phyloP scores from a whole-genome alignment of 37 sponge, comb jelly and placozoan species.

The Lycopodina hypogea region DNA sequence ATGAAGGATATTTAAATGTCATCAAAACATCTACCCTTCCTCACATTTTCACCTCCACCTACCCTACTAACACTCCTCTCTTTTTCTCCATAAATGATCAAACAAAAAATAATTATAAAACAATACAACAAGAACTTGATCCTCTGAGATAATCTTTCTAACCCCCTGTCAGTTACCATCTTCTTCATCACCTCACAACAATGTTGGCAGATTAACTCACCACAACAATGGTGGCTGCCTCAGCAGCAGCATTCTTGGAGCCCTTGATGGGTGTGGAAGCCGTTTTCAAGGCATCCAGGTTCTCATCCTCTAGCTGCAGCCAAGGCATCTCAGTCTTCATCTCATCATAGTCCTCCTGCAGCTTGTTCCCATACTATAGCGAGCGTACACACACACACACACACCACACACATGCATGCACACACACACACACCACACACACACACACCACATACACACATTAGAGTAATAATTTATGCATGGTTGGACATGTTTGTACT shows the following conservation, averaged over 20 bases:
- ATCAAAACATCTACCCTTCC: neutral
- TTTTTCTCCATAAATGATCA: neutral
- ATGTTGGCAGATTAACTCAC: neutral
- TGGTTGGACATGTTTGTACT: too few species aligned
- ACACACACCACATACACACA: too few species aligned
- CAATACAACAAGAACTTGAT: too few species aligned
- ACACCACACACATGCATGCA: too few species aligned
- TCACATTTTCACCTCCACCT: neutral
- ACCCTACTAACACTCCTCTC: neutral
- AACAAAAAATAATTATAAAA: too few species aligned
- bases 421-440: too few species aligned
- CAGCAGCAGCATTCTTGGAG: neutral
- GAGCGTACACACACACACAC: too few species aligned
- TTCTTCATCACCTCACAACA: too few species aligned
- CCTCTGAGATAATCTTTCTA: too few species aligned
- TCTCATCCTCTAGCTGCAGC: slow-evolving; percentile 70
- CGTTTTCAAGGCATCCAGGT: slow-evolving; percentile 21
- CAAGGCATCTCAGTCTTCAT: slow-evolving; percentile 68
- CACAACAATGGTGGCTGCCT: neutral
- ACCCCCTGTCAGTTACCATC: too few species aligned
- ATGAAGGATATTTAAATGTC: neutral
- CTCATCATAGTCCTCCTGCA: slow-evolving; percentile 53
- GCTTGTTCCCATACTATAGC: slow-evolving; percentile 43
- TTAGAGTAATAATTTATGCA: too few species aligned
- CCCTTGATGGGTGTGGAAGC: neutral